Base-by-base conservation (phyloP, 2,113 vertebrate genomes). In the Corythornis madagascariensis region DNA sequence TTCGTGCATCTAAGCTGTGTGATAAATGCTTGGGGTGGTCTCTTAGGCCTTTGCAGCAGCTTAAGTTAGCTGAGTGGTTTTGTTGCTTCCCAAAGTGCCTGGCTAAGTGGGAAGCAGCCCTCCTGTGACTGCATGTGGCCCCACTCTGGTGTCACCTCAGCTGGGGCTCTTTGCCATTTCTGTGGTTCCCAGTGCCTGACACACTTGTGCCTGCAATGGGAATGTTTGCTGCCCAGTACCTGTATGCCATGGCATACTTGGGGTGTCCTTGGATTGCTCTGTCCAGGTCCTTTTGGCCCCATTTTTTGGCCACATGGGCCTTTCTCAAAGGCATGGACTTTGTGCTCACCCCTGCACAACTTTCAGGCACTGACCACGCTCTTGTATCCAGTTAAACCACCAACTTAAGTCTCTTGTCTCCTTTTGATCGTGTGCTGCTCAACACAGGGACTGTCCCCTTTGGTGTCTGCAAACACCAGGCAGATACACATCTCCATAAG, bases 81-180 rank as follows among this genome's bases (percentile, higher is more conserved):
- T 29, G 29, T 61, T 2, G 2, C 75, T 84, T 92, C 56, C 74
- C 13, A 11, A 59, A 74, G 31, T 16, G 26, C 69, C 61, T 3
- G 16, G 42, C 7, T 33, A 75, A 38, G 61, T 1, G 11, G 31
- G 56, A 50, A 26, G 53, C 43, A 63, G 82, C 19, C 12, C 6
- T 67, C 10, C 25, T 0, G 1, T 25, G 31, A 11, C 31, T 13
- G 19, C 0, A 1, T 0, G 1, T 5, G 43, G 26, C 25, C 19
- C 21, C 2, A 1, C 5, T 64, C 40, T 16, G 24, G 3, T n/a
- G 22, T 17, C 33, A 4, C 53, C 55, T 66, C 2, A 3, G 10
- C 47, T 42, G 66, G 47, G 28, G 42, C 21, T 69, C 50, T 63
- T 53, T 60, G 73, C 38, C 21, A 4, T 15, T 18, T 16, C 40